Conservation (phyloP, 1,140 invertebrate species). For the Drosophila repletoides region DNA sequence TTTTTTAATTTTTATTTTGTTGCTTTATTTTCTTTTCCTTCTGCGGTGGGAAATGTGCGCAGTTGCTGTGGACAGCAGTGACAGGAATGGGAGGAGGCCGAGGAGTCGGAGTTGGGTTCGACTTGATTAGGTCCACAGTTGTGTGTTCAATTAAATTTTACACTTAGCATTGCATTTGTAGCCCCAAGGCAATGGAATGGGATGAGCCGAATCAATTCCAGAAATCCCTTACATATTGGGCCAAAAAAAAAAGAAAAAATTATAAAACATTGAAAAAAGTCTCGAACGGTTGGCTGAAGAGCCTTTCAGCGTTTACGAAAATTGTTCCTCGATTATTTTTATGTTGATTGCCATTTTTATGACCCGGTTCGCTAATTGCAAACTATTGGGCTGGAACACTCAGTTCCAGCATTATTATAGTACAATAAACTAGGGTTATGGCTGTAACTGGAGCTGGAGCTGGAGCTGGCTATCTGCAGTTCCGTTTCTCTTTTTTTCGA, state of each 20-base stretch:
- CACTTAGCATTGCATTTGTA: constrained; percentile 48
- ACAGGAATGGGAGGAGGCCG: not conserved
- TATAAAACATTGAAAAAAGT: no score
- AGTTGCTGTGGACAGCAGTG: constrained; percentile 45
- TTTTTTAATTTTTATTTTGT: constrained; percentile 4
- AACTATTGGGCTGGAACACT: constrained; percentile 60
- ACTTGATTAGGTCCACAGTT: constrained; percentile 42
- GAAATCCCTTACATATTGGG: not conserved
- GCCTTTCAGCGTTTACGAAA: not conserved
- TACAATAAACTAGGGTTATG: constrained; percentile 74
- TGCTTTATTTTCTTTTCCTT: constrained; percentile 16
- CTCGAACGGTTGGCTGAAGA: no score
- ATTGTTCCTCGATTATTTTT: constrained; percentile 69
- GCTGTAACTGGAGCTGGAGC: constrained; percentile 27
- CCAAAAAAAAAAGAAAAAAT: not conserved
- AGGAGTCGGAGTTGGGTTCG: not conserved
- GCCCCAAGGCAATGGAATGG: constrained; percentile 10
- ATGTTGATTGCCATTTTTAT: constrained; percentile 72
- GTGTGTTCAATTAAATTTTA: constrained; percentile 65
- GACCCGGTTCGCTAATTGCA: constrained; percentile 58
- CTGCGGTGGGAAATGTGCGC: constrained; percentile 59
- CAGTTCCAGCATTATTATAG: constrained; percentile 48
- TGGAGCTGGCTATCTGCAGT: constrained; percentile 55
- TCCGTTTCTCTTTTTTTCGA: no score
- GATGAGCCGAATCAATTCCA: not conserved